phyloP scores from a whole-genome alignment of 2,888 invertebrate genomes.

The Hipparchia sbordonii region DNA sequence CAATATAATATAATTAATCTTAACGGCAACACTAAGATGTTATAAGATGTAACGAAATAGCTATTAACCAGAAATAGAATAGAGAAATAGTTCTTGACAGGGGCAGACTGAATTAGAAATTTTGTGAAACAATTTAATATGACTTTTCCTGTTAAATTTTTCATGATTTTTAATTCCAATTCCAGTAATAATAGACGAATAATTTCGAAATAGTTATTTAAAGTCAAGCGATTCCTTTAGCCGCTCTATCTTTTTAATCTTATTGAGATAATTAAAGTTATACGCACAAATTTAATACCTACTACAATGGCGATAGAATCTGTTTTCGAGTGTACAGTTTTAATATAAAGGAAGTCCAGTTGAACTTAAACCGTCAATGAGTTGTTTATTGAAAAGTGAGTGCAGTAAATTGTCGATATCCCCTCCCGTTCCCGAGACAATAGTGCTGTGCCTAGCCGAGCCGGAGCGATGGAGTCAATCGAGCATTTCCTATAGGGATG shows the following conservation, averaged over 20 bases:
- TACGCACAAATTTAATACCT: background rate
- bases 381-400: constrained; percentile 35
- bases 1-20: too few species aligned
- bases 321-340: background rate
- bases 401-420: constrained; percentile 30
- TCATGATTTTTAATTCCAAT: too few species aligned
- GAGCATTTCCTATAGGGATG: constrained; percentile 58
- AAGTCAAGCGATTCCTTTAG: background rate
- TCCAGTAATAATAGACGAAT: too few species aligned
- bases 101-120: too few species aligned
- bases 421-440: constrained; percentile 19
- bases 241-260: background rate
- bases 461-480: constrained; percentile 55
- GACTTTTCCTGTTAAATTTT: too few species aligned
- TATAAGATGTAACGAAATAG: too few species aligned
- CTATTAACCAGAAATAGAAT: too few species aligned
- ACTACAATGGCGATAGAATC: background rate
- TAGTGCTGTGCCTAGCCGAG: constrained; percentile 50
- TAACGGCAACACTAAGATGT: too few species aligned
- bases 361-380: constrained; percentile 27
- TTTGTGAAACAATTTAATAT: too few species aligned
- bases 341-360: constrained; percentile 22
- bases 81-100: too few species aligned
- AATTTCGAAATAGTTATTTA: too few species aligned
- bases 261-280: background rate